phyloP scores from a whole-genome alignment of 2,888 invertebrate species.

The Congeria kusceri region DNA sequence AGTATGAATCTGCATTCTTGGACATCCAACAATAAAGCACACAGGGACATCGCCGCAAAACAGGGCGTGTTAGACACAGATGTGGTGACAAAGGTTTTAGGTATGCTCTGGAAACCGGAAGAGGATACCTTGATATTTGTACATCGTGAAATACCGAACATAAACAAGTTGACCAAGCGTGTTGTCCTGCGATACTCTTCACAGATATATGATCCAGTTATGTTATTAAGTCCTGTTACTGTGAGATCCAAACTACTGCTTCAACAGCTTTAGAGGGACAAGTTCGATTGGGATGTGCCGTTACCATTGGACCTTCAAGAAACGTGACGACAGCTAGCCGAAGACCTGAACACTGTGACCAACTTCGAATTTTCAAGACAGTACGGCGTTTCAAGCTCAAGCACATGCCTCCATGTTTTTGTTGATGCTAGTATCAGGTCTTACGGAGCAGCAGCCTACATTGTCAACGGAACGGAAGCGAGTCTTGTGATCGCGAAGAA shows the following conservation, averaged over 20 bases:
- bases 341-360: slow-evolving; percentile 13
- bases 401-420: slow-evolving; percentile 1
- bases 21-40: slow-evolving; percentile 17
- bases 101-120: slow-evolving; percentile 27
- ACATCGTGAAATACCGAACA: not conserved
- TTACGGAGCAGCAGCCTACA: slow-evolving; percentile 42
- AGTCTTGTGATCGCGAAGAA: slow-evolving; percentile 35
- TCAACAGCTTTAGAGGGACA: slow-evolving; percentile 31
- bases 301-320: slow-evolving; percentile 22
- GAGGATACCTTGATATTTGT: slow-evolving; percentile 13
- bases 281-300: slow-evolving; percentile 28
- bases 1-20: slow-evolving; percentile 35
- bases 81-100: slow-evolving; percentile 20
- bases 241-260: slow-evolving; percentile 30
- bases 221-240: too few species aligned
- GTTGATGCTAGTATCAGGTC: not conserved
- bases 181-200: slow-evolving; percentile 9
- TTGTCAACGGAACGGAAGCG: slow-evolving; percentile 8
- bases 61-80: slow-evolving; percentile 20
- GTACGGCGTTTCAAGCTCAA: too few species aligned
- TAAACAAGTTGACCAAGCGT: slow-evolving; percentile 15
- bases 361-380: too few species aligned
- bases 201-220: not conserved
- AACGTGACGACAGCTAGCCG: slow-evolving; percentile 6
- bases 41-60: not conserved